Evolutionary conservation across 1,140 invertebrate species (phyloP), one percentile per base, ranked within the genome.

Genomic region (Halictus rubicundus): DNA sequence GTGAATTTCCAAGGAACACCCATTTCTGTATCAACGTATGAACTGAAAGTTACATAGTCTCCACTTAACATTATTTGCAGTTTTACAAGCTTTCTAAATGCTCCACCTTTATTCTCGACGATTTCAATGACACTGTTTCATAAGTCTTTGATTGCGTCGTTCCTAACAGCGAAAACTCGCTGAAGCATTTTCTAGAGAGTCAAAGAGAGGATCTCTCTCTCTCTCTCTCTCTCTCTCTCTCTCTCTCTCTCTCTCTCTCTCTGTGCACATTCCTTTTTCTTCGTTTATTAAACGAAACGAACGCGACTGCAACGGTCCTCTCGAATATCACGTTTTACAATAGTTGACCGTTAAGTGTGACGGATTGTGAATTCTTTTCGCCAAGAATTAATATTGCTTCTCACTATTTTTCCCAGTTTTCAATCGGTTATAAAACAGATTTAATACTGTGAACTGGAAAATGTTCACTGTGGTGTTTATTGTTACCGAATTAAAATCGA

Each of bases 1-100:
- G 19, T 9, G 21, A 7, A n/a, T 9, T n/a, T n/a, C 19, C n/a
- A 2, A 8, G 54, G 54, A n/a, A 57, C 54, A 21, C n/a, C 6
- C 1, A n/a, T 57, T n/a, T 57, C n/a, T 8, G 54, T 21, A 7
- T 9, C 21, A 19, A 54, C 5, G 52, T 21, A n/a, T 54, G 16
- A 21, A 54, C 52, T n/a, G 21, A n/a, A 54, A 54, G 21, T 57
- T 23, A n/a, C 21, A 57, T 9, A n/a, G 6, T n/a, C 21, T n/a
- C n/a, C 21, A 57, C n/a, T 57, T 57, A 57, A 57, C 54, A 57
- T 57, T 57, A 57, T 57, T 57, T n/a, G n/a, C n/a, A 57, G 19
- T n/a, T 9, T 57, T 57, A 21, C 54, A 8, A 57, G 54, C 8
- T 9, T 21, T 57, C n/a, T 57, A 57, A 57, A 57, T n/a, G 54